Evolutionary conservation across 2,888 invertebrate genomes (phyloP), one percentile per base, ranked within the genome.

Genomic region (Therioaphis trifolii): DNA sequence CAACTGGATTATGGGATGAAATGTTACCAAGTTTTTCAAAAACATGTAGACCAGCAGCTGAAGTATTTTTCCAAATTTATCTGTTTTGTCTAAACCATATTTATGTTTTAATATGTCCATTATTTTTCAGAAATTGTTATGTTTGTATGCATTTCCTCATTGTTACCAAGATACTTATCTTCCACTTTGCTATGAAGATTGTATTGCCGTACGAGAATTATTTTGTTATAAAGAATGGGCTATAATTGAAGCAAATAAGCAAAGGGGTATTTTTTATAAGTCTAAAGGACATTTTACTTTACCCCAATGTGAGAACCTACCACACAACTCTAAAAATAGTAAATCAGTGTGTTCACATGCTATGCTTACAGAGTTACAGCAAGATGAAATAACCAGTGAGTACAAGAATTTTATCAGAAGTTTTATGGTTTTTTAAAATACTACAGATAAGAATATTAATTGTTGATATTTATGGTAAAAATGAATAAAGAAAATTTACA

Each of bases 151-250:
- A 75, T 98, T 97, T 90, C 97, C 97, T 3, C 93, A 93, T 88
- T 97, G 96, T 88, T 91, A 93, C 85, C 89, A 92, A 87, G 92
- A 92, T 87, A 91, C 92, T 85, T 93, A 92, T 77, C 90, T 96
- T 85, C 95, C 96, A 5, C 90, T 97, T 7, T 97, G 97, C 89
- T 94, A 95, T 88, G 97, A 98, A 91, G 97, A 97, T 88, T 98
- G 98, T 88, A 92, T 95, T 88, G 97, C 97, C 79, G 94, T 96
- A 40, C 94, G 94, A 88, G 93, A 94, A 88, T 92, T 96, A 87
- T 95, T 96, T 89, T 98, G 98, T 89, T 96, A 95, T 89, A 95
- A 94, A 88, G 96, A 97, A 88, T 98, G 98, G 97, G 94, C 95
- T 35, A 90, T 95, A 84, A 93, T 97, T 84, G 96, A 96, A 89